Evolutionary conservation across 2,888 invertebrate species (phyloP).

Genomic region (Clistopyga incitator): DNA sequence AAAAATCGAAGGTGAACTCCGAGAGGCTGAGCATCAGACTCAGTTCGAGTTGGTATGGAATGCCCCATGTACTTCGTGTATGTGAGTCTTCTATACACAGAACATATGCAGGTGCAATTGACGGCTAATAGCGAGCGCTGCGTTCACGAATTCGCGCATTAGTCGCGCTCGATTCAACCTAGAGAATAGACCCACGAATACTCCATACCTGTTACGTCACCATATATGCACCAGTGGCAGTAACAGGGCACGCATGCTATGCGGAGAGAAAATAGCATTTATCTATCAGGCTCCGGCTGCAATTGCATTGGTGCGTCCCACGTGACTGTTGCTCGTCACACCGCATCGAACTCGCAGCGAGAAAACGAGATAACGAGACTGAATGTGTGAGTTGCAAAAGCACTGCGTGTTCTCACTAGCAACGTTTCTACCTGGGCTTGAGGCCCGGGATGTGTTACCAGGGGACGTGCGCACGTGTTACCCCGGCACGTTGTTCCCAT

Average conservation of each 20-base stretch:
- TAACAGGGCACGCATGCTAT: not conserved
- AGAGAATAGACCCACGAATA: not conserved
- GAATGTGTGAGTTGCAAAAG: constrained; percentile 15
- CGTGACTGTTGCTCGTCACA: constrained; percentile 24
- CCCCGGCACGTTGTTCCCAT: constrained; percentile 10
- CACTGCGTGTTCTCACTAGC: constrained; percentile 12
- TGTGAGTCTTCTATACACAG: constrained; percentile 17
- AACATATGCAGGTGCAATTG: constrained; percentile 56
- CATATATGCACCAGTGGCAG: constrained; percentile 2
- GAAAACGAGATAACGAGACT: constrained; percentile 19
- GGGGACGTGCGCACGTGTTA: constrained; percentile 17
- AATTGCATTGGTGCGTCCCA: constrained; percentile 30
- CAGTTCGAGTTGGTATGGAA: no score
- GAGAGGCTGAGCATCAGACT: no score
- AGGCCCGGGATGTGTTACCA: constrained; percentile 6
- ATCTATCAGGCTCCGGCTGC: constrained; percentile 1
- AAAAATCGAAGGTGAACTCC: no score
- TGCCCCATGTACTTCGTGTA: constrained; percentile 13
- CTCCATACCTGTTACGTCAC: constrained; percentile 15
- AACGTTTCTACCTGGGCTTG: constrained; percentile 25
- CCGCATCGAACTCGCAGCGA: constrained; percentile 18
- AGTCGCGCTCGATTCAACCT: constrained; percentile 56
- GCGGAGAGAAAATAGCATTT: constrained; percentile 29
- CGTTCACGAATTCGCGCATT: constrained; percentile 60
- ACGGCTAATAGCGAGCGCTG: constrained; percentile 59